These are phyloP conservation scores for Drosophila pseudotalamancana DNA, from an alignment of 2,888 invertebrate species.

Conservation along the genomic window DNA sequence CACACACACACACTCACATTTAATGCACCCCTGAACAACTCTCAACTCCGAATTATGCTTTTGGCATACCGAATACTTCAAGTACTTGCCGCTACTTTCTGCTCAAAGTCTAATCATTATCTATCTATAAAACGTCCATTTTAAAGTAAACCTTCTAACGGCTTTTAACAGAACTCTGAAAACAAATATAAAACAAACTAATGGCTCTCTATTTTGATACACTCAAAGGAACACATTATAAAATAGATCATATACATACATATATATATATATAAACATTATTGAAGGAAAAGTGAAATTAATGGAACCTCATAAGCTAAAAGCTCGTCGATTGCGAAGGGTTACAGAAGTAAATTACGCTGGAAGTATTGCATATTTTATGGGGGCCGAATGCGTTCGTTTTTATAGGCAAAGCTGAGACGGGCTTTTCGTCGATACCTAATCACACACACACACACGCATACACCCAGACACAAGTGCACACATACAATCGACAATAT, in stretches of 20 bases:
- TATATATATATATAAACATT: constrained; percentile 12
- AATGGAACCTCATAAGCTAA: constrained; percentile 72
- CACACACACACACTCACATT: constrained; percentile 23
- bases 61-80: constrained; percentile 40
- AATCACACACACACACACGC: constrained; percentile 16
- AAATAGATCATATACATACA: neutral
- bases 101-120: constrained; percentile 57
- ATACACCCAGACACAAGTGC: constrained; percentile 1
- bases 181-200: constrained; percentile 29
- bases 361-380: constrained; percentile 69
- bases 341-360: constrained; percentile 31
- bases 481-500: neutral
- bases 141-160: constrained; percentile 48
- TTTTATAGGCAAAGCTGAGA: constrained; percentile 45
- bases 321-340: constrained; percentile 33
- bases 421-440: constrained; percentile 25
- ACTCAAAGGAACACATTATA: constrained; percentile 1
- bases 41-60: constrained; percentile 19
- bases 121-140: constrained; percentile 77
- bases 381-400: constrained; percentile 68
- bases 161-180: constrained; percentile 41
- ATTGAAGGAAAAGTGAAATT: constrained; percentile 53
- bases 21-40: constrained; percentile 23
- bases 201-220: constrained; percentile 18
- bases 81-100: constrained; percentile 56